phyloP scores from a whole-genome alignment of 2,113 vertebrate species.

The Colius striatus region DNA sequence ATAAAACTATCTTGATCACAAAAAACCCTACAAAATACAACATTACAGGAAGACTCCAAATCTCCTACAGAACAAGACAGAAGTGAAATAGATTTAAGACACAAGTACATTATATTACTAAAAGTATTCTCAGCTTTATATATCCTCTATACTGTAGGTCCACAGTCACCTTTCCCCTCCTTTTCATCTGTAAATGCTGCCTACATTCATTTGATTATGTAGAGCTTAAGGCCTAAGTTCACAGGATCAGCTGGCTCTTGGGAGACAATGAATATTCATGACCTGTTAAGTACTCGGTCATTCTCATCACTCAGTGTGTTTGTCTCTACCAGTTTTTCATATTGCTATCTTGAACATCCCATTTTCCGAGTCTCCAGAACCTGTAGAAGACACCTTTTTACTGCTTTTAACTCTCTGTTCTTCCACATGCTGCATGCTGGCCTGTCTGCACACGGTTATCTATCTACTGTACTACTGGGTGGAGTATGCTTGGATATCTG shows the following conservation, averaged over 20 bases:
- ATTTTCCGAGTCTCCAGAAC: neutral
- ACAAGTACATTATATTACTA: neutral
- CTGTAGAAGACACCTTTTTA: neutral
- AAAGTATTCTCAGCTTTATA: neutral
- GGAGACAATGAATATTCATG: neutral
- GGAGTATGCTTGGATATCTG: neutral
- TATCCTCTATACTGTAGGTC: neutral
- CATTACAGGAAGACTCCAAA: neutral
- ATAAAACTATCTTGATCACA: neutral
- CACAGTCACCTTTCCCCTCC: neutral
- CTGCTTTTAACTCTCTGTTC: neutral
- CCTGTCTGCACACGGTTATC: neutral
- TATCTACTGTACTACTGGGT: neutral
- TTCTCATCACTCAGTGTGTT: neutral
- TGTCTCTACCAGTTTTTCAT: neutral
- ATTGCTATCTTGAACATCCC: too few species aligned
- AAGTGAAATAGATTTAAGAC: neutral
- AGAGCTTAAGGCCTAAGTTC: neutral
- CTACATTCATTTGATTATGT: neutral
- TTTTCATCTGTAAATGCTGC: neutral
- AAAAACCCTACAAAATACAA: neutral
- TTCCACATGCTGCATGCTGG: rapidly evolving
- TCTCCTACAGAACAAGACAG: neutral
- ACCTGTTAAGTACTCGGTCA: neutral
- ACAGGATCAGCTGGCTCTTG: neutral